These are phyloP conservation scores for Onychostruthus taczanowskii DNA, from an alignment of 2,113 vertebrate genomes.

Conservation along the genomic window DNA sequence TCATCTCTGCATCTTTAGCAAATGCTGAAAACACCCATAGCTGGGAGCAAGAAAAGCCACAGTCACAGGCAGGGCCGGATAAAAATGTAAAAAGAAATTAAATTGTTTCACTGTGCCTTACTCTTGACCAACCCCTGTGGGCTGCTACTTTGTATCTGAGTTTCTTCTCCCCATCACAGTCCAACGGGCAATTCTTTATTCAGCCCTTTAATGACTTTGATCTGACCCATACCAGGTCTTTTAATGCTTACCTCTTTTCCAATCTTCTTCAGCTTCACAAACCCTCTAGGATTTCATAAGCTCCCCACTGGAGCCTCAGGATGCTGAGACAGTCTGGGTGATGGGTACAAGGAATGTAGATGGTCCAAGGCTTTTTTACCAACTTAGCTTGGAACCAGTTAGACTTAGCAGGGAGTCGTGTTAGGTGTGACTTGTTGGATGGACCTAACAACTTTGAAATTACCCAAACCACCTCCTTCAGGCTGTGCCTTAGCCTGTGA, in stretches of 20 bases:
- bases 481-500: background rate
- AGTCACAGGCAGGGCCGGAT: background rate
- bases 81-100: background rate
- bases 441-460: background rate
- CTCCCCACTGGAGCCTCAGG: background rate
- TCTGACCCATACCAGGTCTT: background rate
- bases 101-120: background rate
- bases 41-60: background rate
- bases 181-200: background rate
- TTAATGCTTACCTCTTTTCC: background rate
- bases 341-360: background rate
- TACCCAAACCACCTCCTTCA: background rate
- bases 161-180: background rate
- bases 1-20: background rate
- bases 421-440: background rate
- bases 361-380: background rate
- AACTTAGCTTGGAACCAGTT: background rate
- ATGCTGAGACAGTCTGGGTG: background rate
- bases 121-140: background rate
- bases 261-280: background rate
- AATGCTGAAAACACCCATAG: background rate
- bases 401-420: background rate
- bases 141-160: background rate
- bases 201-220: background rate
- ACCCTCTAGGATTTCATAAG: background rate